These are phyloP conservation scores for Enteromius radiatus DNA, from an alignment of 2,797 vertebrate species.

Conservation along the genomic window DNA sequence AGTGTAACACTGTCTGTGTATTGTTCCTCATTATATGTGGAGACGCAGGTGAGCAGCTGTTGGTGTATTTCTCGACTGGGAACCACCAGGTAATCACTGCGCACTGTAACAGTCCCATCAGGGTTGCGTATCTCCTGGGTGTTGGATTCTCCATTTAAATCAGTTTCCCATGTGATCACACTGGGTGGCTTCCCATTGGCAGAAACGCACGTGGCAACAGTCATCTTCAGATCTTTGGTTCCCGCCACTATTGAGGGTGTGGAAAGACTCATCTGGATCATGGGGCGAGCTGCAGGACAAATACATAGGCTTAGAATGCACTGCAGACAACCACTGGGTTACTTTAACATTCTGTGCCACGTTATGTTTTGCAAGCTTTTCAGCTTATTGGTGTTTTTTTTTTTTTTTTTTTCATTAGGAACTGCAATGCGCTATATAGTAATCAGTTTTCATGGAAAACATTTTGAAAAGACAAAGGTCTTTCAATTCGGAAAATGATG, in stretches of 20 bases:
- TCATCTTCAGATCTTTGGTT: conserved; percentile 84
- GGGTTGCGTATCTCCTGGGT: conserved; percentile 87
- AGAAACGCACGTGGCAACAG: conserved; percentile 91
- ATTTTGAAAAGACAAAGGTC: neutral
- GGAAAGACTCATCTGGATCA: conserved; percentile 87
- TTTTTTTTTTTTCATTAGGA: neutral
- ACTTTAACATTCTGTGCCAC: neutral
- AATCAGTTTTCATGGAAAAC: conserved; percentile 15
- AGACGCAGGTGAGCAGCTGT: conserved; percentile 88
- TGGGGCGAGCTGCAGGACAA: conserved; percentile 84
- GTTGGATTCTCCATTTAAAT: conserved; percentile 87
- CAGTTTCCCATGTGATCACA: conserved; percentile 90
- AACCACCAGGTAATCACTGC: conserved; percentile 90
- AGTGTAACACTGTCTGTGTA: conserved; percentile 87
- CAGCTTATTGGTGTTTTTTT: neutral
- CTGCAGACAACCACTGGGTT: neutral
- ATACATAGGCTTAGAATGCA: conserved; percentile 11
- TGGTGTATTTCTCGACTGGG: conserved; percentile 88
- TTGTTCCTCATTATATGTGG: conserved; percentile 90
- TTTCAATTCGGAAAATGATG: neutral
- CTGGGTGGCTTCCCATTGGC: conserved; percentile 95
- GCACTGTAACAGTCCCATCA: conserved; percentile 91
- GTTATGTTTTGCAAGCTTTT: conserved; percentile 1
- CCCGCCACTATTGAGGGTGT: conserved; percentile 83
- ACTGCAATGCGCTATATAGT: neutral